Percentiles rank a stretch among this genome's conserved stretches.
Conservation (phyloP, 2,113 vertebrate species). For the Picathartes gymnocephalus region DNA sequence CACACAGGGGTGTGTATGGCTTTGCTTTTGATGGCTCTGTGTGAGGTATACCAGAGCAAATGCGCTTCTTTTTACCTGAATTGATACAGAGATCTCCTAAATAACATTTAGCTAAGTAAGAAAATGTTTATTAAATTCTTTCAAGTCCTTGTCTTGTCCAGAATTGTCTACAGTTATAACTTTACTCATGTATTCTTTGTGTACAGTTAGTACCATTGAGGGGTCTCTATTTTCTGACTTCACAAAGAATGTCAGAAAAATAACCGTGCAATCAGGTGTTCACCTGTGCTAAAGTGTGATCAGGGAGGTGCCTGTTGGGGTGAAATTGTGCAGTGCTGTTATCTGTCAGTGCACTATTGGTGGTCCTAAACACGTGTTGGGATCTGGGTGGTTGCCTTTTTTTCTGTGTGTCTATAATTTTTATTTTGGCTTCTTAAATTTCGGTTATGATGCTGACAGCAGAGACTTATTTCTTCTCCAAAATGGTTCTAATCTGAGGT, state of each 20-base stretch:
- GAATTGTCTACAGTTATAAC: not conserved
- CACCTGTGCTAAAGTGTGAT: not conserved
- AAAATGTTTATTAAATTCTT: not conserved
- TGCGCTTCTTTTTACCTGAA: not conserved
- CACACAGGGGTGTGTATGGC: not conserved
- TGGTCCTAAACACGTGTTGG: not conserved
- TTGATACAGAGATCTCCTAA: not conserved
- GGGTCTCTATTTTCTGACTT: not conserved
- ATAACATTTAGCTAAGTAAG: not conserved
- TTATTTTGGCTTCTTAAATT: not conserved
- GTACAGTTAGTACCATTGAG: not conserved
- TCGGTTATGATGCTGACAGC: not conserved
- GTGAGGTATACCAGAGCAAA: not conserved
- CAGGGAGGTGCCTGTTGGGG: not conserved
- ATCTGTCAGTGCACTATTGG: not conserved
- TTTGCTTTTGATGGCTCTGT: not conserved
- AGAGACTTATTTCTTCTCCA: not conserved
- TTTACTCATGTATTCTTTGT: not conserved
- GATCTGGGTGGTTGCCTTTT: not conserved
- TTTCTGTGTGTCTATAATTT: not conserved
- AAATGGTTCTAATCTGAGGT: not conserved
- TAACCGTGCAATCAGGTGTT: not conserved
- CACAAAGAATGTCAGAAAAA: not conserved
- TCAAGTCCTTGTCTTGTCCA: not conserved
- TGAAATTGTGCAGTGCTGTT: not conserved